Conservation (phyloP, 2,113 vertebrate species). For the Indicator indicator region DNA sequence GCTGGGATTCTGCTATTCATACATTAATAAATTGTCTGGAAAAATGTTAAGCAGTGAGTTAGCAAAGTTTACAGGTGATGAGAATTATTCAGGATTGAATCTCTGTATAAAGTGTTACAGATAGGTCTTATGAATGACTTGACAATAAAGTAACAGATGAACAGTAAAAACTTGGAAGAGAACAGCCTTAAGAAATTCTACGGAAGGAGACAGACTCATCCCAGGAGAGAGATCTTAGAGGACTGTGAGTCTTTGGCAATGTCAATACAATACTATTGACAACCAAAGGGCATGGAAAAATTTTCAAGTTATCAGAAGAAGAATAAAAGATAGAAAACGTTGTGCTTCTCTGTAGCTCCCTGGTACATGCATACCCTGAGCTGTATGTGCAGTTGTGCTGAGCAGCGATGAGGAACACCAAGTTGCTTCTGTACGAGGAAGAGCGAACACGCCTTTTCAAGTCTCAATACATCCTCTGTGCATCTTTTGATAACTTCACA, state of each 20-base stretch:
- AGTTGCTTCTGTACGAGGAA: neutral
- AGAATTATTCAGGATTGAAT: neutral
- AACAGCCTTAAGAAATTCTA: neutral
- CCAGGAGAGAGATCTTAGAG: neutral
- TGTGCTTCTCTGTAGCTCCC: neutral
- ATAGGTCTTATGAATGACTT: neutral
- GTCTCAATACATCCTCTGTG: neutral
- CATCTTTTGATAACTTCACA: neutral
- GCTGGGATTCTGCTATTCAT: neutral
- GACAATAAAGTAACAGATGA: neutral
- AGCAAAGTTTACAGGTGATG: neutral
- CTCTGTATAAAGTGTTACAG: neutral
- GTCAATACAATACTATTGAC: neutral
- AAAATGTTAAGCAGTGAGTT: neutral
- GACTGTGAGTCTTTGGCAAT: neutral
- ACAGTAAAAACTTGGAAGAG: neutral
- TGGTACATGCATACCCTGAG: neutral
- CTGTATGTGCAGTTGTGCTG: neutral
- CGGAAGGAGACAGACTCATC: neutral
- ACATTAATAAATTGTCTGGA: neutral
- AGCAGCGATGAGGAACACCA: neutral
- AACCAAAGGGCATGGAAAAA: neutral
- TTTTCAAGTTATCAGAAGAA: neutral
- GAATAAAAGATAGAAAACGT: neutral
- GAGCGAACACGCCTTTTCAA: neutral